Evolutionary conservation across 2,888 invertebrate genomes (phyloP).

Genomic region (Oasisia sp.): DNA sequence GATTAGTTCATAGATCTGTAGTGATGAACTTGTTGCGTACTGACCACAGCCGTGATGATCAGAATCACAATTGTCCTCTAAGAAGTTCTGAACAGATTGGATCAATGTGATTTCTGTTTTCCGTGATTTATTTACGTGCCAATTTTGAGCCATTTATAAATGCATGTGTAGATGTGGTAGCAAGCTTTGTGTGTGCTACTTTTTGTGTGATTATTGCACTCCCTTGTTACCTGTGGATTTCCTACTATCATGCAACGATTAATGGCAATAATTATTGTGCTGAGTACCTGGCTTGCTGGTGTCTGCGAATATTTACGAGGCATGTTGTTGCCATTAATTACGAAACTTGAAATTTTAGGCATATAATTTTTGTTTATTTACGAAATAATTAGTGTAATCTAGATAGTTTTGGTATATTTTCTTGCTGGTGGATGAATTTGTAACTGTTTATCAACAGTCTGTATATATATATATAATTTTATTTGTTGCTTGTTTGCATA

Average conservation of each 20-base stretch:
- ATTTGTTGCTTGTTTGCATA: background rate
- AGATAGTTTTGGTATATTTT: background rate
- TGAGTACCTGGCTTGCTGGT: background rate
- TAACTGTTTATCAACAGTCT: background rate
- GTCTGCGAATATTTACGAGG: background rate
- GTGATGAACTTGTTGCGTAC: background rate
- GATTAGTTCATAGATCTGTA: background rate
- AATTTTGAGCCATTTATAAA: background rate
- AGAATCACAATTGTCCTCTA: slow-evolving; percentile 13
- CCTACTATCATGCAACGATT: background rate
- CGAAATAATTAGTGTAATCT: background rate
- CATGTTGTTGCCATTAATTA: slow-evolving; percentile 17
- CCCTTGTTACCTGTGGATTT: background rate
- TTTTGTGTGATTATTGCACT: background rate
- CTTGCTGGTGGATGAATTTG: background rate
- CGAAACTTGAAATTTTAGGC: background rate
- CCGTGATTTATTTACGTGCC: background rate
- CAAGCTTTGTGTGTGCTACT: slow-evolving; percentile 8
- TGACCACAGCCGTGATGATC: background rate
- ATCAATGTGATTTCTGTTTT: background rate
- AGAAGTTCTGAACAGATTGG: slow-evolving; percentile 8
- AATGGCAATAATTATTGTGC: background rate
- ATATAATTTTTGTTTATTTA: background rate
- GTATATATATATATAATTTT: background rate
- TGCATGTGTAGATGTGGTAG: background rate